Conservation (phyloP, 1,140 invertebrate genomes). For the Ptiloglossa arizonensis region DNA sequence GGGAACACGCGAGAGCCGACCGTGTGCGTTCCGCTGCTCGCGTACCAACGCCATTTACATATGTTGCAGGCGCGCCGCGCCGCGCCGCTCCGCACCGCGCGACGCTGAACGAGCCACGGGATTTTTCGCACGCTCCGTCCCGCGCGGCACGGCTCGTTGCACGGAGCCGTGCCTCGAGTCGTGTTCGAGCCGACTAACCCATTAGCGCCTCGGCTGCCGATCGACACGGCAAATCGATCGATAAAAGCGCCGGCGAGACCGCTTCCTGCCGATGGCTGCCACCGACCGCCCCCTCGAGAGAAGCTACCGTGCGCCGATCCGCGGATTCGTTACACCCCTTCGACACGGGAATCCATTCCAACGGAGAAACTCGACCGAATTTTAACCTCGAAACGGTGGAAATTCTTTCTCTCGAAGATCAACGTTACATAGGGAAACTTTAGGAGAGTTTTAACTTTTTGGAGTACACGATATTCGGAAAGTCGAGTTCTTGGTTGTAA, state of each 20-base stretch:
- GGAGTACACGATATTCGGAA: too few relatives aligned
- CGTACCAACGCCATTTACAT: constrained; percentile 37
- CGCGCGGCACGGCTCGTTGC: constrained; percentile 35
- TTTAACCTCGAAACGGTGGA: too few relatives aligned
- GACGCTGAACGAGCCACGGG: neutral
- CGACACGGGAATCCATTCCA: too few relatives aligned
- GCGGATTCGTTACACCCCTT: too few relatives aligned
- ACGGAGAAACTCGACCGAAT: too few relatives aligned
- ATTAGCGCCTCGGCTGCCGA: constrained; percentile 63
- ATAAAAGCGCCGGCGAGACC: constrained; percentile 55
- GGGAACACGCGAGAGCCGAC: constrained; percentile 23
- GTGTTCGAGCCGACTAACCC: constrained; percentile 61
- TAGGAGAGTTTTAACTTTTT: too few relatives aligned
- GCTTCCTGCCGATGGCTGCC: constrained; percentile 41
- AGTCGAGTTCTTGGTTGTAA: too few relatives aligned
- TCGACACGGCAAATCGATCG: constrained; percentile 65
- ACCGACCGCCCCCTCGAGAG: too few relatives aligned
- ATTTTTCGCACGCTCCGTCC: constrained; percentile 60
- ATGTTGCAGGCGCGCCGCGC: constrained; percentile 29
- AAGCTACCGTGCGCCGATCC: constrained; percentile 15
- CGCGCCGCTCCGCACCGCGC: neutral
- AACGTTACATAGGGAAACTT: too few relatives aligned
- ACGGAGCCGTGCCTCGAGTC: constrained; percentile 15
- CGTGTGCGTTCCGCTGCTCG: constrained; percentile 21
- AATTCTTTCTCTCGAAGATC: too few relatives aligned